Conservation (phyloP, 2,113 vertebrate species). For the Xiphorhynchus elegans region DNA sequence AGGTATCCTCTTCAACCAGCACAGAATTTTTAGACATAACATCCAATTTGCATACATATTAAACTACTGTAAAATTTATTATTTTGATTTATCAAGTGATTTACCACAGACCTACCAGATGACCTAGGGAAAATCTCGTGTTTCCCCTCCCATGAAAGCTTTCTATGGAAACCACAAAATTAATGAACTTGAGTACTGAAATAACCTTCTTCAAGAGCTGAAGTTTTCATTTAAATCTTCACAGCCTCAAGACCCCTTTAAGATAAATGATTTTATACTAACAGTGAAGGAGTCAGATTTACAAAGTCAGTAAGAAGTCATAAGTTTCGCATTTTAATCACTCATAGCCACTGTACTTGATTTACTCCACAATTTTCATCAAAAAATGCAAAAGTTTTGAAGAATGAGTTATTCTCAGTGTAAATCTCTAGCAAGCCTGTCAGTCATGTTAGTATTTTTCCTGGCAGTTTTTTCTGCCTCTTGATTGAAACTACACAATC, state of each 20-base stretch:
- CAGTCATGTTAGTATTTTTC: conserved; percentile 57
- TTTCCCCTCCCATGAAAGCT: neutral
- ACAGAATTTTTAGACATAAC: neutral
- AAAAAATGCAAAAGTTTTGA: conserved; percentile 74
- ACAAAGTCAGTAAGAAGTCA: conserved; percentile 73
- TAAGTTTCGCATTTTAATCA: conserved; percentile 74
- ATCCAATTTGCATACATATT: neutral
- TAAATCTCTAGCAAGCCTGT: conserved; percentile 74
- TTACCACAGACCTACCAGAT: neutral
- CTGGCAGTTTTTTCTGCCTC: conserved; percentile 16
- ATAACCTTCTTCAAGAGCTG: neutral
- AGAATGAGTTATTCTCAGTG: conserved; percentile 70
- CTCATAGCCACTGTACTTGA: conserved; percentile 58
- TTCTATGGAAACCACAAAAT: neutral
- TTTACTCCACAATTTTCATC: conserved; percentile 69
- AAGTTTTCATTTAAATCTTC: conserved; percentile 49
- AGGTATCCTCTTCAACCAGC: neutral
- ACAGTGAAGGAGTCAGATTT: conserved; percentile 62
- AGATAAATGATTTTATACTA: conserved; percentile 47
- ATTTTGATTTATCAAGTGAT: neutral
- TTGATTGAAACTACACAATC: conserved; percentile 48
- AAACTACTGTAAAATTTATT: neutral
- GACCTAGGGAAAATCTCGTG: neutral
- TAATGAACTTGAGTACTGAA: neutral
- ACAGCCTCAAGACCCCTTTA: neutral